Evolutionary conservation across 2,113 vertebrate genomes (phyloP), one percentile per base, ranked within the genome.

Genomic region (Hippocampus abdominalis): DNA sequence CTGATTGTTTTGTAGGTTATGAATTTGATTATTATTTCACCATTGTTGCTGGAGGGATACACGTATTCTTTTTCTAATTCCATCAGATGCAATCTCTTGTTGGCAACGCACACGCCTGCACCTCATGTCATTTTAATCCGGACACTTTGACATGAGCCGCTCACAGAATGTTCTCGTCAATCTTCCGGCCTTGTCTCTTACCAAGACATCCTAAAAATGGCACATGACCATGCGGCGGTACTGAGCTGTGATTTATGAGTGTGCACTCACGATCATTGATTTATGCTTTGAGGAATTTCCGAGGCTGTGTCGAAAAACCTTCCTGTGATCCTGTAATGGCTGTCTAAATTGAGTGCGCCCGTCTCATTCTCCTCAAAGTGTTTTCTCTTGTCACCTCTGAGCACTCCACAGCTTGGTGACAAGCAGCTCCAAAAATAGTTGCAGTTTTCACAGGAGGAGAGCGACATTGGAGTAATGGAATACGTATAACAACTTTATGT

Each of bases 41-140:
- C 48, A 25, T n/a, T 72, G 32, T 54, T 70, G 67, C 79, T 48
- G 32, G 21, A 11, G 40, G 65, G 69, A 32, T 48, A 23, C 25
- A n/a, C 32, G 70, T 72, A 74, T 80, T 80, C 32, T 60, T 72
- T 75, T 85, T 72, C 69, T 76, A 71, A 82, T 79, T 72, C 64
- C 73, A 69, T 75, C 57, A 48, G 32, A 29, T 48, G 51, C 62
- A 76, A 72, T 70, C 64, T 71, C 13, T 76, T 61, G 49, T 25
- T 46, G 53, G 57, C 60, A 51, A 68, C 29, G 48, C 27, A 3
- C 57, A 32, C 16, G 64, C 8, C 51, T 70, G 67, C 53, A 53
- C 42, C 63, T 64, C 25, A 64, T 18, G 13, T 64, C 23, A n/a
- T n/a, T 46, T 64, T 64, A 23, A 64, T 64, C 39, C 21, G 16